These are phyloP conservation scores for Anguilla japonica DNA, from an alignment of 2,113 vertebrate genomes.

Conservation along the genomic window DNA sequence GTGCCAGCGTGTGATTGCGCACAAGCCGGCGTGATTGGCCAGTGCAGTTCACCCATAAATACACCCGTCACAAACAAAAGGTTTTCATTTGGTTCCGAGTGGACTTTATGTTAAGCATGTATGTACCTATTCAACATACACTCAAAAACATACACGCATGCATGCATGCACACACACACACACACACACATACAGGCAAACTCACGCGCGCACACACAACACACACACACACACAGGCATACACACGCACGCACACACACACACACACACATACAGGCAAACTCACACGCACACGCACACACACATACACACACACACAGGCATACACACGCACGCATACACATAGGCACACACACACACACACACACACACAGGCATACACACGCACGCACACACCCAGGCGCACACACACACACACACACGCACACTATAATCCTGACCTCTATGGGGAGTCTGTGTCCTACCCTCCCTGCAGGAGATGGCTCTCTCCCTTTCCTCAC, in stretches of 20 bases:
- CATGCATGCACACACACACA: too few relatives aligned
- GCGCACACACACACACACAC: neutral
- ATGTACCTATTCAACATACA: neutral
- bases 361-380: neutral
- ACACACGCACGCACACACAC: too few relatives aligned
- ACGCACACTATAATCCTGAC: neutral
- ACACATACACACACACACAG: neutral
- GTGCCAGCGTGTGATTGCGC: neutral
- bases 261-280: too few relatives aligned
- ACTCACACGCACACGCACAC: too few relatives aligned
- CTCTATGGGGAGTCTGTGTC: neutral
- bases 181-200: too few relatives aligned
- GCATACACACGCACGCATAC: neutral
- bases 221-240: too few relatives aligned
- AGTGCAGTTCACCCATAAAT: too few relatives aligned
- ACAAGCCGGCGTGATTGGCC: too few relatives aligned
- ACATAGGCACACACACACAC: neutral
- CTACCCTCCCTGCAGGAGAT: neutral
- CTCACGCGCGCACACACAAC: too few relatives aligned
- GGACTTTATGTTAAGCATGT: too few relatives aligned
- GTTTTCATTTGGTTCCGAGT: too few relatives aligned
- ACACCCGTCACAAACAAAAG: too few relatives aligned
- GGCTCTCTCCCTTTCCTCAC: neutral
- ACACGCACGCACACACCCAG: neutral
- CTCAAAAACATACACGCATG: neutral